A percentile compares a stretch with the other conserved stretches of the same genome.
These are phyloP conservation scores for Cyanistes caeruleus DNA, from an alignment of 2,113 vertebrate species.

Conservation along the genomic window DNA sequence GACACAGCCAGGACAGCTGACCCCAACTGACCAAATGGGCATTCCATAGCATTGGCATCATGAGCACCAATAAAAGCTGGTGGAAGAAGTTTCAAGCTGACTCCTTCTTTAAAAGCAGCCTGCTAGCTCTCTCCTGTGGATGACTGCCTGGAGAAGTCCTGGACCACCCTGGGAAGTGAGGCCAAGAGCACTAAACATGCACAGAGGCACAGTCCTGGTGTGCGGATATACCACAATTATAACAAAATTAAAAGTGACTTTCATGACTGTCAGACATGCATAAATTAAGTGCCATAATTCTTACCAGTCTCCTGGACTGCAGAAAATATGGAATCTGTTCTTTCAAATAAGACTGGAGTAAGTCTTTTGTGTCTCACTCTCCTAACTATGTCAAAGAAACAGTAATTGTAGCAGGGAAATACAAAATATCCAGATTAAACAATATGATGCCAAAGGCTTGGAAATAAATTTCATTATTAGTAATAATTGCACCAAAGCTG, in stretches of 20 bases:
- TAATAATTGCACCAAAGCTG: background rate
- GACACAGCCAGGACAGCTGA: background rate
- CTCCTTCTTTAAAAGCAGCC: background rate
- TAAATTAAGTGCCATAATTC: background rate
- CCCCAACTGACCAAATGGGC: background rate
- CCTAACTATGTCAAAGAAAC: background rate
- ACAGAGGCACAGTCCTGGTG: background rate
- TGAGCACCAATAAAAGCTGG: background rate
- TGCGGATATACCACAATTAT: background rate
- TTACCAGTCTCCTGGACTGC: background rate
- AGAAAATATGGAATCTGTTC: background rate
- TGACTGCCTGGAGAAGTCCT: background rate
- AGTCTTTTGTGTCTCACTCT: background rate
- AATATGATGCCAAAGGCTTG: background rate
- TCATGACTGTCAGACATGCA: background rate
- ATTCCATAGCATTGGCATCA: background rate
- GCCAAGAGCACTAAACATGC: too few species aligned
- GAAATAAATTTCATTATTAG: background rate
- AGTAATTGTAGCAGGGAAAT: background rate
- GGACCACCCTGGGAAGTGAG: background rate
- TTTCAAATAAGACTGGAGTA: background rate
- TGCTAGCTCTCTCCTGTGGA: background rate
- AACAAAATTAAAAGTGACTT: background rate
- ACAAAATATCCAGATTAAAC: background rate
- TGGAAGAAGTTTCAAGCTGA: background rate